Evolutionary conservation across 2,113 vertebrate species (phyloP), one percentile per base, ranked within the genome.

Genomic region (Typhlomys cinereus): DNA sequence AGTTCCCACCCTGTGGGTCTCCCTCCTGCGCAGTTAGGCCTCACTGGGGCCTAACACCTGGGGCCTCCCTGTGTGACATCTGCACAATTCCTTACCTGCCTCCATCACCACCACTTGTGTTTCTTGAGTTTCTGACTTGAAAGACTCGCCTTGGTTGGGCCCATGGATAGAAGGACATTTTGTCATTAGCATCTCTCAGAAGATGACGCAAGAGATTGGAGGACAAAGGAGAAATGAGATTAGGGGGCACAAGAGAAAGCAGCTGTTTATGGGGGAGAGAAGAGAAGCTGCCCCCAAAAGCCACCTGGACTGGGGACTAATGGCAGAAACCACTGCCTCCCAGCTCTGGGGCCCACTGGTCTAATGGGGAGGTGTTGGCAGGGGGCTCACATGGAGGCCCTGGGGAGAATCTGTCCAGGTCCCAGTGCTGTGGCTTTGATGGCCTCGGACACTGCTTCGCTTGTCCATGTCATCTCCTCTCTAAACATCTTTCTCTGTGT

Each of bases 311-410:
- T 1, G n/a, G 34, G 36, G 23, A 7, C 39, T 50, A 31, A 11
- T 23, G 25, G 46, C 14, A 71, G n/a, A 27, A 34, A 7, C 2
- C 1, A 27, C 1, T 1, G 5, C 18, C 23, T 69, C 62, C 2
- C 25, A 1, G 18, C 15, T 50, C 48, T 20, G 46, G 61, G 4
- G n/a, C 5, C 29, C 9, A 52, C 25, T 4, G 46, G 78, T 7
- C 36, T 0, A 10, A 73, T 41, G 23, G 2, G 7, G 0, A 0
- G 5, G 54, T 11, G 31, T 20, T 2, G 50, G 25, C 54, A 31
- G 80, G 54, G 4, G 64, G 31, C 1, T 83, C 29, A 3, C 41
- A 7, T 9, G 0, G 34, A 52, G 83, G 17, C 20, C 23, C 48
- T 9, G 48, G 4, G n/a, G 50, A 57, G 29, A 9, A 15, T 54